Evolutionary conservation across 2,113 vertebrate genomes (phyloP).

Genomic region (Rousettus leschenaultii): DNA sequence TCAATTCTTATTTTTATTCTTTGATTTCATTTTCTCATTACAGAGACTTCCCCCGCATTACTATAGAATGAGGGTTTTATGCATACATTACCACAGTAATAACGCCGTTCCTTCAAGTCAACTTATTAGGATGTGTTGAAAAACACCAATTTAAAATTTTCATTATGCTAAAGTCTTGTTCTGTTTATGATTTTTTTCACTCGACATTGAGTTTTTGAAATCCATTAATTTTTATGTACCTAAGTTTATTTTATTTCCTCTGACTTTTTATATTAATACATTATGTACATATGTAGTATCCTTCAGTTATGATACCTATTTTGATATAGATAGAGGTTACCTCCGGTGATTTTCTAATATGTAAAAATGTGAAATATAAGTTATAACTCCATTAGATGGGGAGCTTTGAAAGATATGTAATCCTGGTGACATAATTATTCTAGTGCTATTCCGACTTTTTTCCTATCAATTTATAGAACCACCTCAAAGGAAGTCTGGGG

Average conservation of each 20-base stretch:
- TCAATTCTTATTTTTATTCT: background rate
- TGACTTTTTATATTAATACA: background rate
- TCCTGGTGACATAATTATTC: background rate
- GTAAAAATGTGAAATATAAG: background rate
- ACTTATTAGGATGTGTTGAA: background rate
- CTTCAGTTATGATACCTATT: background rate
- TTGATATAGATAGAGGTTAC: background rate
- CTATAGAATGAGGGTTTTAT: background rate
- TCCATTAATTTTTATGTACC: background rate
- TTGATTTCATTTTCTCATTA: background rate
- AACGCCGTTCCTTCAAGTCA: background rate
- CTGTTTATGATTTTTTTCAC: background rate
- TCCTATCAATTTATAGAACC: background rate
- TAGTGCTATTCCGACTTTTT: background rate
- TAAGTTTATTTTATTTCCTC: background rate
- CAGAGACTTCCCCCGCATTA: background rate
- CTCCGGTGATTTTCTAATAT: background rate
- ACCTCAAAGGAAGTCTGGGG: background rate
- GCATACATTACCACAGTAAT: background rate
- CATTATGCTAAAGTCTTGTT: background rate
- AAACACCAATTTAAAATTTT: background rate
- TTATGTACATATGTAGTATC: background rate
- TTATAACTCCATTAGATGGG: background rate
- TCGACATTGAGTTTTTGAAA: background rate
- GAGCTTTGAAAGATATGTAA: background rate